Percentiles rank a stretch among this genome's conserved stretches.
These are phyloP conservation scores for Apotomis turbidana DNA, from an alignment of 2,888 invertebrate species.

Conservation along the genomic window DNA sequence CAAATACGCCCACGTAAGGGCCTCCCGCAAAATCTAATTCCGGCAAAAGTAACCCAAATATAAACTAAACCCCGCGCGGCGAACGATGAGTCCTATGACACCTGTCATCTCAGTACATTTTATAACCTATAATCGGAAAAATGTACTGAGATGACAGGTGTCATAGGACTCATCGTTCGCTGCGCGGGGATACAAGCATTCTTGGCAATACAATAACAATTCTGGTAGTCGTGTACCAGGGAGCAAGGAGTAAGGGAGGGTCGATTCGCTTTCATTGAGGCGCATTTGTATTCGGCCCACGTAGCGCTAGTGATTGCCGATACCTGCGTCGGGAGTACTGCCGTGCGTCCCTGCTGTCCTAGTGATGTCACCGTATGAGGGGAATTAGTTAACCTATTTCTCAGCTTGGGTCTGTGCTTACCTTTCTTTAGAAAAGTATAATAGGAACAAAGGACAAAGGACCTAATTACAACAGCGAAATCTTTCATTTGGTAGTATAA, in stretches of 20 bases:
- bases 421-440: too few relatives aligned
- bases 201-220: conserved; percentile 38
- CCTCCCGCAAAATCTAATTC: conserved; percentile 29
- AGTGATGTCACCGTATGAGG: conserved; percentile 23
- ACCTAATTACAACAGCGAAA: too few relatives aligned
- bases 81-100: too few relatives aligned
- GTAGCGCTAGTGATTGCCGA: conserved; percentile 48
- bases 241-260: conserved; percentile 36
- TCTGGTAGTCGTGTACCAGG: conserved; percentile 36
- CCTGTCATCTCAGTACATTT: too few relatives aligned
- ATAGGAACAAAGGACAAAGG: too few relatives aligned
- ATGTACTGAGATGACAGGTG: too few relatives aligned
- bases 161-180: too few relatives aligned
- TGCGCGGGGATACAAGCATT: too few relatives aligned
- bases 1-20: conserved; percentile 23
- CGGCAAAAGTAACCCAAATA: conserved; percentile 25
- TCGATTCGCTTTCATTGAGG: conserved; percentile 42
- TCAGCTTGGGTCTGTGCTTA: conserved; percentile 11
- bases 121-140: too few relatives aligned
- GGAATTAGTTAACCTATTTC: conserved; percentile 26
- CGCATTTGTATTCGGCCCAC: conserved; percentile 49
- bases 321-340: conserved; percentile 44
- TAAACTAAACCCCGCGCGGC: too few relatives aligned
- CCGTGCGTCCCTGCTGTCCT: conserved; percentile 31
- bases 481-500: not conserved